These are phyloP conservation scores for Pseudolycoriella hygida DNA, from an alignment of 2,888 invertebrate species.

Conservation along the genomic window DNA sequence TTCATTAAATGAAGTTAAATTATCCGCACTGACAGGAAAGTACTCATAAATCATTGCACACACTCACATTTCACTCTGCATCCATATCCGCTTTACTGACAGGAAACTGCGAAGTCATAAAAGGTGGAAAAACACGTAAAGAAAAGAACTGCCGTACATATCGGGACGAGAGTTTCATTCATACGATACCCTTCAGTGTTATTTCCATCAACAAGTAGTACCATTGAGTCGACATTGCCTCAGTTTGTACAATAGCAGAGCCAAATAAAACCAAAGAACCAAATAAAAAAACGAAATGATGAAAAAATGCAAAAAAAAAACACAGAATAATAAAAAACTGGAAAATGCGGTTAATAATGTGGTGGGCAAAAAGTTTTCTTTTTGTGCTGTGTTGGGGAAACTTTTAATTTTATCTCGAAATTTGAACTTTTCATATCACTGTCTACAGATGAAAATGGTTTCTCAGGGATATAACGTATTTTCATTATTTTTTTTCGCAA, in stretches of 20 bases:
- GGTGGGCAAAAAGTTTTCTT: background rate
- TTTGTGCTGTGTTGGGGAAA: no score
- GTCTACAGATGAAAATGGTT: no score
- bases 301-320: background rate
- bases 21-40: background rate
- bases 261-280: background rate
- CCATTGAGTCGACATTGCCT: background rate
- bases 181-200: background rate
- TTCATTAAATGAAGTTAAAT: background rate
- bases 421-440: no score
- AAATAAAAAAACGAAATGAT: background rate
- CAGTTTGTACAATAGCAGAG: background rate
- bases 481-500: no score
- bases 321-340: background rate
- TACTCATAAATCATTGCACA: background rate
- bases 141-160: background rate
- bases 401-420: no score
- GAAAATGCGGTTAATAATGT: background rate
- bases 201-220: background rate
- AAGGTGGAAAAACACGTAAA: background rate
- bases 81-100: background rate
- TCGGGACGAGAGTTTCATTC: background rate
- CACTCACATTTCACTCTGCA: background rate
- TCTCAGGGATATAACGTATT: no score
- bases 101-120: slow-evolving; percentile 1